Base-by-base conservation (phyloP, 2,888 invertebrate genomes). In the Sminthurides aquaticus region DNA sequence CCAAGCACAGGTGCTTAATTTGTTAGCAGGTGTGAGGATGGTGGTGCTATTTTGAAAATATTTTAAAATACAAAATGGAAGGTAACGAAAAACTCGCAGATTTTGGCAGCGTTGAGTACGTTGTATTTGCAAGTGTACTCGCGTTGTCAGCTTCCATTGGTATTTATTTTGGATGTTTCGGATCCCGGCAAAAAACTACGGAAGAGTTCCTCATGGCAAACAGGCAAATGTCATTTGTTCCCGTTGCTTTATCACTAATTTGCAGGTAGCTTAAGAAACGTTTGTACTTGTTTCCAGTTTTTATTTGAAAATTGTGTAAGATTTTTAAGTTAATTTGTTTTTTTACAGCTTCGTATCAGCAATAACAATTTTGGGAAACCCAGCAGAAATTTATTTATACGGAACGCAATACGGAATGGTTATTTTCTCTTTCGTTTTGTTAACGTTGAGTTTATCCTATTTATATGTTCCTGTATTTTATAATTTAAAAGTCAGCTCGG, bases 361-460 rank as follows among this genome's bases (percentile, higher is more conserved):
- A 48, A 90, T 94, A 72, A 92, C 93, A 76, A 80, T 94, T 57
- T 81, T 94, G 67, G 93, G 93, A 1, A 92, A 91, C 78, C 92
- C 93, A 11, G 88, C 91, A 0, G 93, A 94, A 81, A 90, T 93
- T 89, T 94, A 92, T 78, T 84, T 84, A 74, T 87, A 89, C 76
- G 93, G 94, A n/a, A 88, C 90, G 0, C 91, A 91, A 78, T 92
- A 91, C 78, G 88, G 75, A 60, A 69, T 76, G 64, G 72, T 76
- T 57, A 60, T 70, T n/a, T 49, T 74, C 26, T 60, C 67, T 11
- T 79, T 79, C 70, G 74, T 78, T 26, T 75, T 75, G 3, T 60
- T 80, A 22, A 76, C 77, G 20, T 77, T 78, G 64, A 73, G 79
- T 43, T 74, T 81, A n/a, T 79, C 79, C 1, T 79, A 80, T 67